A percentile compares a stretch with the other conserved stretches of the same genome.
Conservation (phyloP, 2,113 vertebrate species). For the Mesembrinibis cayennensis region DNA sequence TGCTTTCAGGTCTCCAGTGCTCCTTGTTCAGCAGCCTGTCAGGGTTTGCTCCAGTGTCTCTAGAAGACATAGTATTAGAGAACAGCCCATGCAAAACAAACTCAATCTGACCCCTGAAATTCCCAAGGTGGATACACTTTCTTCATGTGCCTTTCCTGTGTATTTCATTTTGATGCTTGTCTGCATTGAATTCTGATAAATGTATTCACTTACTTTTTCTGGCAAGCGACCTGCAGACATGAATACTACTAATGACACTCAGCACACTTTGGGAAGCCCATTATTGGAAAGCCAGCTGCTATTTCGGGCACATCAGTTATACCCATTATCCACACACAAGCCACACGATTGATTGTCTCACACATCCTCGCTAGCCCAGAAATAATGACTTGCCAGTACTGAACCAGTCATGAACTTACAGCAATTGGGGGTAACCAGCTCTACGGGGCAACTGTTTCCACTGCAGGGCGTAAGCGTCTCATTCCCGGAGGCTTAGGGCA, state of each 20-base stretch:
- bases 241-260: slow-evolving; percentile 47
- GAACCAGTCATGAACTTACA: background rate
- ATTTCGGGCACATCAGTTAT: slow-evolving; percentile 43
- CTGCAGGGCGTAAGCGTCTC: background rate
- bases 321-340: slow-evolving; percentile 16
- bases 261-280: slow-evolving; percentile 17
- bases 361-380: background rate
- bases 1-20: background rate
- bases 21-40: background rate
- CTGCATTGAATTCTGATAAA: slow-evolving; percentile 21
- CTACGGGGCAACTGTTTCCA: background rate
- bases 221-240: slow-evolving; percentile 13
- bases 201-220: slow-evolving; percentile 40
- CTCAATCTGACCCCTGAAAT: background rate
- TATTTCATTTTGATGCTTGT: slow-evolving; percentile 4
- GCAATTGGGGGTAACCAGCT: background rate
- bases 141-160: background rate
- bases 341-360: background rate
- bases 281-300: slow-evolving; percentile 31
- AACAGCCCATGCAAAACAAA: background rate
- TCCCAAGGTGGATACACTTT: background rate
- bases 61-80: background rate
- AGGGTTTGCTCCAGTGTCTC: background rate
- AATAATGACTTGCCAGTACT: background rate
- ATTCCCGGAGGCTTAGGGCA: background rate